Percentiles rank a stretch among this genome's conserved stretches.
Evolutionary conservation across 2,113 vertebrate genomes (phyloP).

Genomic region (Macrotus californicus): DNA sequence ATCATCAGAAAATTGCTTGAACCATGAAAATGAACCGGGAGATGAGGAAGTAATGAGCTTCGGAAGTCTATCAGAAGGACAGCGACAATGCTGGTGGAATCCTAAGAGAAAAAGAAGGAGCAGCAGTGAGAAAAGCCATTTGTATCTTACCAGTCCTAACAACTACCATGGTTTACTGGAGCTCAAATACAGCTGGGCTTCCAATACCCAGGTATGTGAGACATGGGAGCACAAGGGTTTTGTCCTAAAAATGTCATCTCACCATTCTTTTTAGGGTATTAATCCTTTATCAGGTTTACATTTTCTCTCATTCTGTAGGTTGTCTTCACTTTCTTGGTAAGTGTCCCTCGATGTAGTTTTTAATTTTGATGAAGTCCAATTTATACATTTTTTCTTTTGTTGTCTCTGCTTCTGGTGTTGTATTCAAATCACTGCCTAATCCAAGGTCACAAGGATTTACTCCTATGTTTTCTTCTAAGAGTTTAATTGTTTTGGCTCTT

Average conservation of each 20-base stretch:
- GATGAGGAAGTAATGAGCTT: slow-evolving; percentile 84
- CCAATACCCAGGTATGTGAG: neutral
- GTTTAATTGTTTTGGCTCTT: neutral
- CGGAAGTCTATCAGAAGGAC: slow-evolving; percentile 88
- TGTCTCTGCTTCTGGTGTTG: neutral
- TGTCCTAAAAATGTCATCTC: neutral
- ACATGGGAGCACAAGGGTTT: neutral
- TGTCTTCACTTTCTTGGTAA: neutral
- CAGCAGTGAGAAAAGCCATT: neutral
- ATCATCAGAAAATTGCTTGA: slow-evolving; percentile 85
- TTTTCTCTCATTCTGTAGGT: neutral
- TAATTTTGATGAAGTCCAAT: neutral
- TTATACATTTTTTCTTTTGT: neutral
- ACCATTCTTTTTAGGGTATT: slow-evolving; percentile 8
- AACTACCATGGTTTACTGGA: neutral
- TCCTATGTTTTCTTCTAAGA: neutral
- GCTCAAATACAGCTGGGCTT: neutral
- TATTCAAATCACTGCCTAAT: neutral
- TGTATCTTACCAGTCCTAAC: neutral
- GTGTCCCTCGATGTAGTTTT: neutral
- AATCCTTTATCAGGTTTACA: neutral
- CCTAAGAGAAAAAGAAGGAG: slow-evolving; percentile 76
- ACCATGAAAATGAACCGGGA: slow-evolving; percentile 88
- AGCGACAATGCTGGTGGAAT: slow-evolving; percentile 84
- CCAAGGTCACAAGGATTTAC: neutral